Conservation (phyloP, 2,888 invertebrate genomes). For the Pristionchus arcanus region DNA sequence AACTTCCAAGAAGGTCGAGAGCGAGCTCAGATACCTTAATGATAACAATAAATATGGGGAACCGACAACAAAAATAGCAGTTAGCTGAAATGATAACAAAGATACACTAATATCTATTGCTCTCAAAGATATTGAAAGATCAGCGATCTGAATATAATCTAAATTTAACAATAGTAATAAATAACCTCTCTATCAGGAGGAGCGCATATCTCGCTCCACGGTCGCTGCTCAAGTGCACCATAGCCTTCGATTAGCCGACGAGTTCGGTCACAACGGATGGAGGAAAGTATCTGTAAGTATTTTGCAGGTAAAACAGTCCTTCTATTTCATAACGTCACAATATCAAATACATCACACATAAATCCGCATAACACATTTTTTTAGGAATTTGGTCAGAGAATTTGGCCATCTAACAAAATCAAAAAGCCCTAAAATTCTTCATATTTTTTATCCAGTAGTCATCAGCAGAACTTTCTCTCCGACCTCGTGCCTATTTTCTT, state of each 20-base stretch:
- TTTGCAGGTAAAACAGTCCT: not conserved
- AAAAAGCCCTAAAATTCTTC: no score
- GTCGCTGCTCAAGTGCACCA: constrained; percentile 60
- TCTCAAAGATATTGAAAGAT: not conserved
- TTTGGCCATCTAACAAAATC: no score
- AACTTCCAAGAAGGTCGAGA: constrained; percentile 68
- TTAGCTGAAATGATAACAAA: no score
- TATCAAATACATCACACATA: not conserved
- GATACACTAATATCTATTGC: not conserved
- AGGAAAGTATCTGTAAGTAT: constrained; percentile 66
- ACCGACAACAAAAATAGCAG: no score
- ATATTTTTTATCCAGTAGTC: no score
- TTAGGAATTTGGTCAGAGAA: no score
- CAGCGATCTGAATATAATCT: not conserved
- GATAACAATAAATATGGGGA: no score
- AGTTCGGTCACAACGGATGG: constrained; percentile 75
- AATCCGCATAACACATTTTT: no score
- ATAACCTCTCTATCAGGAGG: constrained; percentile 58
- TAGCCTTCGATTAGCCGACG: constrained; percentile 69
- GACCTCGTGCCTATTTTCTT: no score
- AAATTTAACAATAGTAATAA: not conserved
- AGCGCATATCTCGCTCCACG: constrained; percentile 69
- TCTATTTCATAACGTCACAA: not conserved
- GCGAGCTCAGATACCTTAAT: constrained; percentile 57
- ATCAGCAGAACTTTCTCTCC: no score